Base-by-base conservation (phyloP, 2,888 invertebrate genomes). In the Anthophora plumipes region DNA sequence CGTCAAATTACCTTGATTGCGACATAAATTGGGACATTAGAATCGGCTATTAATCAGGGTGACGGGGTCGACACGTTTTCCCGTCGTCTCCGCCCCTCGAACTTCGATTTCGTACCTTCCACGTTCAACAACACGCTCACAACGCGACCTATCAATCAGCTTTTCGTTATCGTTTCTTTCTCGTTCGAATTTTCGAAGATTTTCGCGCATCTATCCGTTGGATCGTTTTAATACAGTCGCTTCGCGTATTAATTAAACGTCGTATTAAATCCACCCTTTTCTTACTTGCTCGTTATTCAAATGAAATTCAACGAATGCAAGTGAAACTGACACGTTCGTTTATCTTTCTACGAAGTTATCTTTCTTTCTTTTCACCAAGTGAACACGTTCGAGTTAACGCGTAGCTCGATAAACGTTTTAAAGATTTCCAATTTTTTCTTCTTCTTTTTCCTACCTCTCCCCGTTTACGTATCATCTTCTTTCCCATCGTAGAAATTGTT, bases 1-100 rank as follows among this genome's bases (percentile, higher is more conserved):
- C 75, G 67, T 80, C 71, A 76, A 76, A 82, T 80, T 76, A 68
- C 80, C 81, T 54, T 31, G 68, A 82, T 80, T 80, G 68, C 71
- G 68, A 64, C 81, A 69, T 72, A 71, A 82, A 82, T 76, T 82
- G 76, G 54, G 64, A 52, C 59, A 68, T 82, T 80, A 80, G 68
- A 70, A 80, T 72, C 71, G 50, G 20, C 75, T 71, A 80, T 75
- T 64, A 75, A 82, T 80, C 80, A 60, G 46, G 17, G 11, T 54
- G 63, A 50, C 60, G 46, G 31, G 64, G 70, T 48, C 31, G 64
- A 12, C 64, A n/a, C 54, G 64, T 66, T 69, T 73, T 57, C 71
- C 54, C 50, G 3, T 50, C 43, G 50, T 12, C 66, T 39, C 43
- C 39, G 14, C 39, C 37, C 61, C 43, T 20, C 48, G 9, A 46